Evolutionary conservation across 2,797 vertebrate species (phyloP).

Genomic region (Thripadectes ignobilis): DNA sequence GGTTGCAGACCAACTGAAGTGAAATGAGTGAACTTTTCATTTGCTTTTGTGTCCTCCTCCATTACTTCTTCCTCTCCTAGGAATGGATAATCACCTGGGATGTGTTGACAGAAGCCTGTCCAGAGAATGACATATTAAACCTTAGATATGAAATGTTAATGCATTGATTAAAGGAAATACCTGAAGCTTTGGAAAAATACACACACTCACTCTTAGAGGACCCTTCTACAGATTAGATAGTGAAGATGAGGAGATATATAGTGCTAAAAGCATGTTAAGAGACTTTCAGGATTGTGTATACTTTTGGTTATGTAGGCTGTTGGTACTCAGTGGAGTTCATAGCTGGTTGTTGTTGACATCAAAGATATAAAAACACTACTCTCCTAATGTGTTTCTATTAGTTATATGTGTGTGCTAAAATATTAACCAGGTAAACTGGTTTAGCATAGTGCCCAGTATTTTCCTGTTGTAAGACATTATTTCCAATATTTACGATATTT

Average conservation of each 20-base stretch:
- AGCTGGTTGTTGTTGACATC: not conserved
- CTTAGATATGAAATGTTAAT: slow-evolving; percentile 34
- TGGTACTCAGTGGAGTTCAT: not conserved
- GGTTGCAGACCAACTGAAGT: slow-evolving; percentile 40
- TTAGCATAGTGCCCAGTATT: not conserved
- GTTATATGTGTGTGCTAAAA: not conserved
- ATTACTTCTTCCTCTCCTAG: not conserved
- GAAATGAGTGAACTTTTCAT: slow-evolving; percentile 60
- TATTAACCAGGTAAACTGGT: not conserved
- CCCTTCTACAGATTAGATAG: not conserved
- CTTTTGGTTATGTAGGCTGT: not conserved
- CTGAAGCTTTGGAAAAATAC: not conserved
- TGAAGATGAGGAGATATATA: not conserved
- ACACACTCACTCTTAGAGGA: not conserved
- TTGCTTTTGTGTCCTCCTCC: not conserved
- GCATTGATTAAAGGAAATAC: not conserved
- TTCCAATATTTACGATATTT: not conserved
- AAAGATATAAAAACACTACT: not conserved
- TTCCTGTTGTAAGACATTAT: not conserved
- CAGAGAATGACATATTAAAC: not conserved
- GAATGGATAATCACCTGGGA: not conserved
- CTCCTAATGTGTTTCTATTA: not conserved
- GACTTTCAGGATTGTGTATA: not conserved
- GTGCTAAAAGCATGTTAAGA: not conserved
- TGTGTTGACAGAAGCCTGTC: not conserved